phyloP scores from a whole-genome alignment of 1,140 invertebrate species.

The Cotesia chilonis region DNA sequence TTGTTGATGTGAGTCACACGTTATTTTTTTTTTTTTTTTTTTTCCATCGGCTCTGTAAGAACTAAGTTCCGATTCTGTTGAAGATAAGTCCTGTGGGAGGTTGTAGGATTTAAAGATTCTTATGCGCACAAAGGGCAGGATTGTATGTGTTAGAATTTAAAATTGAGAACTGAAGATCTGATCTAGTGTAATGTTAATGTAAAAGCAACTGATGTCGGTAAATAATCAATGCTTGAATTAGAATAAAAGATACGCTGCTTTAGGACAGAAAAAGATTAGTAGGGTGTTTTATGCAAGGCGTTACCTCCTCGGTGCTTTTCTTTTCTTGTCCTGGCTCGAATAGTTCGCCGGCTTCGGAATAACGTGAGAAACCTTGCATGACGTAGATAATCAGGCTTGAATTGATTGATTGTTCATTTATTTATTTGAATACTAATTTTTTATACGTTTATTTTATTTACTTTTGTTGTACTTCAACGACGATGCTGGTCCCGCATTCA shows the following conservation, averaged over 20 bases:
- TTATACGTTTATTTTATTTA: not conserved
- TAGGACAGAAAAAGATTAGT: conserved; percentile 45
- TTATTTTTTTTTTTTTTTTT: not conserved
- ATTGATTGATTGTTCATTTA: not conserved
- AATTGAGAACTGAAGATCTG: no score
- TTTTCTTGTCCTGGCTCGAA: conserved; percentile 40
- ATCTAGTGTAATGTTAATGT: no score
- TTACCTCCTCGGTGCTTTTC: conserved; percentile 37
- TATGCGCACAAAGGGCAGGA: no score
- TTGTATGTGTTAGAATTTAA: no score
- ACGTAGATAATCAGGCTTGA: conserved; percentile 15
- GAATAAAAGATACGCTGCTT: conserved; percentile 6
- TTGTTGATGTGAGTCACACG: conserved; percentile 16
- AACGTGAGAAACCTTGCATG: conserved; percentile 17
- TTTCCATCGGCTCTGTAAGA: not conserved
- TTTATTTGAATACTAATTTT: conserved; percentile 2
- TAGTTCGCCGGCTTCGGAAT: conserved; percentile 5
- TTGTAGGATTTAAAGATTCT: not conserved
- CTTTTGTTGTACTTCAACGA: not conserved
- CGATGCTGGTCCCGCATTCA: conserved; percentile 18
- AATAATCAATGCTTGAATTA: conserved; percentile 23
- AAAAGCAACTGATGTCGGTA: not conserved
- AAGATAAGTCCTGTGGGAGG: not conserved
- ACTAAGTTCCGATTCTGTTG: not conserved
- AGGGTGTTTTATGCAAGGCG: conserved; percentile 46